Conservation (phyloP, 2,113 vertebrate genomes). For the Chitala chitala region DNA sequence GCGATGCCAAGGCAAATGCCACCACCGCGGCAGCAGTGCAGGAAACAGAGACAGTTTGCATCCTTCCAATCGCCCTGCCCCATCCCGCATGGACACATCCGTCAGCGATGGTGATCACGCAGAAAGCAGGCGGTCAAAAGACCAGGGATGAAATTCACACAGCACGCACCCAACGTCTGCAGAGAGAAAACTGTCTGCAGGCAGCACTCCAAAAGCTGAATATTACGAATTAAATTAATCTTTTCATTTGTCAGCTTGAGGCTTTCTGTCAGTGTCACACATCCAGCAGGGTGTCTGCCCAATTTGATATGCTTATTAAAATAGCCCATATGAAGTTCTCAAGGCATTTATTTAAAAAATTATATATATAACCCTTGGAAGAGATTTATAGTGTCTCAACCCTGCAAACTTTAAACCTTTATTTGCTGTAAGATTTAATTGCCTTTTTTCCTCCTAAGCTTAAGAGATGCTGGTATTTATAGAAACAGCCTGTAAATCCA, state of each 20-base stretch:
- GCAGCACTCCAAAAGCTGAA: neutral
- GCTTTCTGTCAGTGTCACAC: neutral
- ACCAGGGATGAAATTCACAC: neutral
- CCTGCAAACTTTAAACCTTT: conserved; percentile 18
- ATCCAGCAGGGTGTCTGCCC: conserved; percentile 2
- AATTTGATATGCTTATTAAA: conserved; percentile 27
- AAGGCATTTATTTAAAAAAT: conserved; percentile 17
- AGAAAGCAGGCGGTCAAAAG: no score
- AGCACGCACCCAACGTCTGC: no score
- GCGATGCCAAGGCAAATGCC: neutral
- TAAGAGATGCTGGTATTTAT: conserved; percentile 26
- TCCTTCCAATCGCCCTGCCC: neutral
- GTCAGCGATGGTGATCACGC: no score
- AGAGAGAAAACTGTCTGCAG: neutral
- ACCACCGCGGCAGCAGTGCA: neutral
- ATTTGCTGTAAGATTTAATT: conserved; percentile 19
- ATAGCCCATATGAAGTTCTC: conserved; percentile 20
- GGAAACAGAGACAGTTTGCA: neutral
- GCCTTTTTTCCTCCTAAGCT: conserved; percentile 8
- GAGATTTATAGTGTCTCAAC: conserved; percentile 22
- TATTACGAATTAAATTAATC: neutral
- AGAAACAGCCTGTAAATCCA: conserved; percentile 15
- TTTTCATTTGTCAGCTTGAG: neutral
- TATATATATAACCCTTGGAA: neutral
- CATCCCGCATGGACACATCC: neutral